phyloP scores from a whole-genome alignment of 2,113 vertebrate genomes.

The Solea senegalensis region DNA sequence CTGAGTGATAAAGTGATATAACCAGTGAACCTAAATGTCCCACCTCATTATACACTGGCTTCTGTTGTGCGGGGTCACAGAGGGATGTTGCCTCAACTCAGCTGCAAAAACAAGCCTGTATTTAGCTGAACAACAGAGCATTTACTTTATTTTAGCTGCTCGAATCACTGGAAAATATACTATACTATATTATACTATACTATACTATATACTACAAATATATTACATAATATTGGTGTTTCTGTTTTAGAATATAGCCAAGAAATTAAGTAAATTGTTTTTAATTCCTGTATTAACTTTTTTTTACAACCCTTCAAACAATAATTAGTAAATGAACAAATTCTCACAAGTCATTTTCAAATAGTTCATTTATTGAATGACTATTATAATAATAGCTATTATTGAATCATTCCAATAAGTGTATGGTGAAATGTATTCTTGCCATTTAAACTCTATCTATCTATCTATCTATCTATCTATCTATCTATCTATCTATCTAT shows the following conservation, averaged over 20 bases:
- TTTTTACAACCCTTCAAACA: no score
- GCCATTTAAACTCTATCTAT: not conserved
- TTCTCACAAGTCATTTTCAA: no score
- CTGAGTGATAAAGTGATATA: slow-evolving; percentile 37
- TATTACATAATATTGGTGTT: no score
- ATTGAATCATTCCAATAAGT: not conserved
- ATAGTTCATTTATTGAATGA: no score
- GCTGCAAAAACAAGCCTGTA: not conserved
- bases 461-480: slow-evolving; percentile 6
- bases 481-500: not conserved
- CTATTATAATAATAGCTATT: not conserved
- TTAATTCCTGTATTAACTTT: no score
- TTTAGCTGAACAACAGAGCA: not conserved
- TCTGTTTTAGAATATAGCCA: no score
- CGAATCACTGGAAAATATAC: not conserved
- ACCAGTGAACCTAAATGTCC: slow-evolving; percentile 37
- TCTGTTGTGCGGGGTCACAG: slow-evolving; percentile 19
- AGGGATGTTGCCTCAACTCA: not conserved
- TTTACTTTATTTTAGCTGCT: not conserved
- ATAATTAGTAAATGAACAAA: no score
- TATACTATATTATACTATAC: no score
- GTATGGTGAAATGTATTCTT: slow-evolving; percentile 17
- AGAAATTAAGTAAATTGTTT: no score
- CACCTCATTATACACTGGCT: slow-evolving; percentile 15
- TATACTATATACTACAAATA: no score